phyloP scores from a whole-genome alignment of 2,797 vertebrate genomes.

The Gephyroberyx darwinii region DNA sequence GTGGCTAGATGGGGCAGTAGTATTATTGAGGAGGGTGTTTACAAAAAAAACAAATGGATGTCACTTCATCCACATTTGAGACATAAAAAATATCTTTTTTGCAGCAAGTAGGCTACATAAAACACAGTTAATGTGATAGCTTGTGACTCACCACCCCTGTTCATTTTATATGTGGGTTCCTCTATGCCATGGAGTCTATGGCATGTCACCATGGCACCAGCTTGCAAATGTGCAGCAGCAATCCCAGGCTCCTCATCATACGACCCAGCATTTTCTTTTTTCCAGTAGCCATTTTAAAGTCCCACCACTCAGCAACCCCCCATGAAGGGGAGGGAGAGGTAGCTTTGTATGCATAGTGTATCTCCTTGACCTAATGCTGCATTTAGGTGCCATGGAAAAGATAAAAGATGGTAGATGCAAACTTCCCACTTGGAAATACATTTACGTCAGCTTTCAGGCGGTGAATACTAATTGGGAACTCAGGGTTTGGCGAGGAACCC shows the following conservation, averaged over 20 bases:
- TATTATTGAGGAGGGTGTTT: conserved; percentile 13
- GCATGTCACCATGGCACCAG: background rate
- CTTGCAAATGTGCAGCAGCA: conserved; percentile 4
- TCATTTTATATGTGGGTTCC: conserved; percentile 2
- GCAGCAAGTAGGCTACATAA: conserved; percentile 30
- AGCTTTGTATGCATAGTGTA: background rate
- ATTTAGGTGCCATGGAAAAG: no score
- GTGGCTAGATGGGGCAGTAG: conserved; percentile 28
- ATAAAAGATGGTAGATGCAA: no score
- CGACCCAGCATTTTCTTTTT: conserved; percentile 1
- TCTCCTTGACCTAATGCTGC: background rate
- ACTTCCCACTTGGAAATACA: no score
- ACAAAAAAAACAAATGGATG: conserved; percentile 7
- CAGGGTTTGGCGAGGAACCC: no score
- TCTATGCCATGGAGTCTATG: no score
- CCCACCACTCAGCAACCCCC: conserved; percentile 16
- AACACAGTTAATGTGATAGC: conserved; percentile 48
- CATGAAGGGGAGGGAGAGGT: conserved; percentile 13
- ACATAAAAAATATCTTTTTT: conserved; percentile 10
- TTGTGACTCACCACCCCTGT: conserved; percentile 16
- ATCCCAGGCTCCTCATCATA: background rate
- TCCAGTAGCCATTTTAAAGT: conserved; percentile 31
- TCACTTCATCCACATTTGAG: conserved; percentile 31
- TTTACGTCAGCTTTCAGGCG: no score
- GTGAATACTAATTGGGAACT: no score